A percentile compares a stretch with the other conserved stretches of the same genome.
Evolutionary conservation across 2,113 vertebrate species (phyloP).

Genomic region (Microtus oregoni): DNA sequence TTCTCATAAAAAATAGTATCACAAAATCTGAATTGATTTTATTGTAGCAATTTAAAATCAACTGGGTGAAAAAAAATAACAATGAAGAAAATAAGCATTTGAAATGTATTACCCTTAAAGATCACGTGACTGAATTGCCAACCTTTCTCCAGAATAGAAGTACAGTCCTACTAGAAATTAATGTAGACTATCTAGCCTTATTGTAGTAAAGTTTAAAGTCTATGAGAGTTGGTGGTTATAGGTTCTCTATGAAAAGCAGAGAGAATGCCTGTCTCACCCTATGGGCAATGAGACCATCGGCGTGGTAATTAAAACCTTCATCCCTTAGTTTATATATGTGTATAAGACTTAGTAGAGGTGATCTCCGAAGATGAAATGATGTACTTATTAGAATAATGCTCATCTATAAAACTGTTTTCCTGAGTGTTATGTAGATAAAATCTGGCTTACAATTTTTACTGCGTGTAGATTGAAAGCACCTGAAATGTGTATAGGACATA

Average conservation of each 20-base stretch:
- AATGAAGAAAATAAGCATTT: not conserved
- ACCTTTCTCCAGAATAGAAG: not conserved
- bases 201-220: not conserved
- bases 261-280: not conserved
- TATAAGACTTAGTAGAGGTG: not conserved
- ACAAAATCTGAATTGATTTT: slow-evolving; percentile 36
- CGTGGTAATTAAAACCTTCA: not conserved
- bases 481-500: not conserved
- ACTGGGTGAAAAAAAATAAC: not conserved
- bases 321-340: not conserved
- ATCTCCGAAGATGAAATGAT: not conserved
- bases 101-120: not conserved
- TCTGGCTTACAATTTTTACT: not conserved
- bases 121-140: not conserved
- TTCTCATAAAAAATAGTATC: not conserved
- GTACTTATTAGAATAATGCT: not conserved
- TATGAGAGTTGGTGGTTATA: not conserved
- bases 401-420: not conserved
- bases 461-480: not conserved
- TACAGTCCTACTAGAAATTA: not conserved
- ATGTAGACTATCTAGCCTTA: not conserved
- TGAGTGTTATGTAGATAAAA: not conserved
- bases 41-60: slow-evolving; percentile 62
- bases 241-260: not conserved
- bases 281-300: not conserved